Conservation (phyloP, 2,888 invertebrate genomes). For the Meta bourneti region DNA sequence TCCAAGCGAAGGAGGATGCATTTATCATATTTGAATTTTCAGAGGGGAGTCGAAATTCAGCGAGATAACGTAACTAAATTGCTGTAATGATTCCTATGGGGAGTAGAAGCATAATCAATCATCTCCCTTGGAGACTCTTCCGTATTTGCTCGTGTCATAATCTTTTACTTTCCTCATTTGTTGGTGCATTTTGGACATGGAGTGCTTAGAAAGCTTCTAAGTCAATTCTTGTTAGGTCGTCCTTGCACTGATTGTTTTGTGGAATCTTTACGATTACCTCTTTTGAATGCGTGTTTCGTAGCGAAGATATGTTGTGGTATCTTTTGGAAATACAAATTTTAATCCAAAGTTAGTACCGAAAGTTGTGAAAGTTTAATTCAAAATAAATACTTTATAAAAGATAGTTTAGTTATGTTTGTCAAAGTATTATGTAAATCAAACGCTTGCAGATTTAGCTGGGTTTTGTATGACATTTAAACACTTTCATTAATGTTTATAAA, state of each 20-base stretch:
- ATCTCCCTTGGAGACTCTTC: conserved; percentile 5
- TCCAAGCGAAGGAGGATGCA: neutral
- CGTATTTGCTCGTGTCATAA: conserved; percentile 34
- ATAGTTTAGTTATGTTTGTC: no score
- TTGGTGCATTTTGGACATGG: conserved; percentile 7
- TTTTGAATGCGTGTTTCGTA: neutral
- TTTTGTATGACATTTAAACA: no score
- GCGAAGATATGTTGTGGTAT: neutral
- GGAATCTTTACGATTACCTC: neutral
- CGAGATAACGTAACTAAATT: conserved; percentile 19
- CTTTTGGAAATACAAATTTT: no score
- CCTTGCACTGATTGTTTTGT: neutral
- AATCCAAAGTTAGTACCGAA: no score
- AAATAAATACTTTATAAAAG: no score
- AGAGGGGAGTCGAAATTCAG: conserved; percentile 11
- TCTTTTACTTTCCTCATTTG: conserved; percentile 21
- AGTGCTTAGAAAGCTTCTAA: conserved; percentile 9
- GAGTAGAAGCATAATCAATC: conserved; percentile 18
- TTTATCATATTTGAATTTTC: conserved; percentile 31
- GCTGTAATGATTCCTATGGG: conserved; percentile 19
- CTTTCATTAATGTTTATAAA: no score
- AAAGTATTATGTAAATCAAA: no score
- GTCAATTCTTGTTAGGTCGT: conserved; percentile 8
- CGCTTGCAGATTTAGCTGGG: no score
- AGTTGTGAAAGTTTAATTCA: no score